phyloP scores from a whole-genome alignment of 2,113 vertebrate genomes.

The Callopanchax toddi region DNA sequence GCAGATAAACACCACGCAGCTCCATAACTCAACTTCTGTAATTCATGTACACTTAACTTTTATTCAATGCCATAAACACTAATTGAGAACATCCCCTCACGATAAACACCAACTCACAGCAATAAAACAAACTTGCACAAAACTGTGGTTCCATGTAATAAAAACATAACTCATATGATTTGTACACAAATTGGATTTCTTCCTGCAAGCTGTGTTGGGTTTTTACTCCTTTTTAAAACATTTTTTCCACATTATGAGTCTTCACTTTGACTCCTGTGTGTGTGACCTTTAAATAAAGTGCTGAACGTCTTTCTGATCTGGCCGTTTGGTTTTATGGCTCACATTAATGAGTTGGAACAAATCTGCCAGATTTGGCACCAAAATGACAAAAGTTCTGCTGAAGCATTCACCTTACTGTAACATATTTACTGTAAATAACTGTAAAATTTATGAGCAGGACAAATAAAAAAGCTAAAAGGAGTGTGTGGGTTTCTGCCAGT shows the following conservation, averaged over 20 bases:
- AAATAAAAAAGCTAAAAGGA: slow-evolving; percentile 6
- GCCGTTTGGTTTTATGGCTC: slow-evolving; percentile 40
- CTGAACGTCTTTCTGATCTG: slow-evolving; percentile 20
- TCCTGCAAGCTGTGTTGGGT: background rate
- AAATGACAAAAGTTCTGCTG: slow-evolving; percentile 37
- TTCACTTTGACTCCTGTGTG: background rate
- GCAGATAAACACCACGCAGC: background rate
- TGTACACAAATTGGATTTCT: background rate
- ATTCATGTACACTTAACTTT: slow-evolving; percentile 21
- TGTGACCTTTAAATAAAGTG: slow-evolving; percentile 35
- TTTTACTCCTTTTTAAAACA: background rate
- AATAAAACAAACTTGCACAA: slow-evolving; percentile 9
- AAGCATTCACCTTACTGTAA: slow-evolving; percentile 19
- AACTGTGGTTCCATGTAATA: background rate
- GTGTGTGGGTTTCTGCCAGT: slow-evolving; percentile 5
- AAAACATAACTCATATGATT: background rate
- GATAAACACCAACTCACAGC: background rate
- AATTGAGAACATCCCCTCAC: background rate
- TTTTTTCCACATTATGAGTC: background rate
- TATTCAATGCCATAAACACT: background rate
- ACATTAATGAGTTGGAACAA: slow-evolving; percentile 27
- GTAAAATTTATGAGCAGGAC: slow-evolving; percentile 25
- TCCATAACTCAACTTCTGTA: background rate
- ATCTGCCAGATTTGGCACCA: slow-evolving; percentile 33
- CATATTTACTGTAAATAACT: slow-evolving; percentile 33